A percentile compares a stretch with the other conserved stretches of the same genome.
These are phyloP conservation scores for Villa cingulata DNA, from an alignment of 2,888 invertebrate species.

Conservation along the genomic window DNA sequence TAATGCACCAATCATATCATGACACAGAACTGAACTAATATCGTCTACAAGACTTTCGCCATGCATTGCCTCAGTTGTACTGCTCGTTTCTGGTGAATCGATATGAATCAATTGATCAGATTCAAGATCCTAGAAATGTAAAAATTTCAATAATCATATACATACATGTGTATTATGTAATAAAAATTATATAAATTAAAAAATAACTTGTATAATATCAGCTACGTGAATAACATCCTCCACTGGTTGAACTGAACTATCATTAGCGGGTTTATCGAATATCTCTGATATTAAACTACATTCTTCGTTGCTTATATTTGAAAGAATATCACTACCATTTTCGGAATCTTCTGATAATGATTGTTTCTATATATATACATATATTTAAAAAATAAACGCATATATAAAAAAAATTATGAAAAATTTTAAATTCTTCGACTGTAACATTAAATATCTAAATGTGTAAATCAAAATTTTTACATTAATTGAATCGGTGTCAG, in stretches of 20 bases:
- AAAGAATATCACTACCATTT: constrained; percentile 43
- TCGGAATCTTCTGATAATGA: constrained; percentile 31
- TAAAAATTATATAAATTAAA: too few relatives aligned
- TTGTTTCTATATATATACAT: constrained; percentile 25
- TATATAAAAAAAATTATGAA: background rate
- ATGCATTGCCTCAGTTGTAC: constrained; percentile 58
- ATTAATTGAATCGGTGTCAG: constrained; percentile 43
- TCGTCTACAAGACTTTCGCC: constrained; percentile 70
- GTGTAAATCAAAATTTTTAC: background rate
- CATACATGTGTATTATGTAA: too few relatives aligned
- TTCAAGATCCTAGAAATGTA: constrained; percentile 29
- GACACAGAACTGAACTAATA: constrained; percentile 58
- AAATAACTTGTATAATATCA: background rate
- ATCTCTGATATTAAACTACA: constrained; percentile 58
- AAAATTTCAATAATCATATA: background rate
- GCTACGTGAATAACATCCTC: constrained; percentile 16
- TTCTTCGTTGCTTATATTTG: constrained; percentile 53
- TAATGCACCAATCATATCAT: constrained; percentile 53
- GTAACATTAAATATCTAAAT: too few relatives aligned
- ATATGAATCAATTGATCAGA: constrained; percentile 54
- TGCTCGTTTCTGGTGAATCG: constrained; percentile 70
- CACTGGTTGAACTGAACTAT: constrained; percentile 23
- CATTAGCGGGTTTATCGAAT: constrained; percentile 36
- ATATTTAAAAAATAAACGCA: background rate
- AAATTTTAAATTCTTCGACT: background rate